Conservation (phyloP, 2,113 vertebrate species). For the Oryzias celebensis region DNA sequence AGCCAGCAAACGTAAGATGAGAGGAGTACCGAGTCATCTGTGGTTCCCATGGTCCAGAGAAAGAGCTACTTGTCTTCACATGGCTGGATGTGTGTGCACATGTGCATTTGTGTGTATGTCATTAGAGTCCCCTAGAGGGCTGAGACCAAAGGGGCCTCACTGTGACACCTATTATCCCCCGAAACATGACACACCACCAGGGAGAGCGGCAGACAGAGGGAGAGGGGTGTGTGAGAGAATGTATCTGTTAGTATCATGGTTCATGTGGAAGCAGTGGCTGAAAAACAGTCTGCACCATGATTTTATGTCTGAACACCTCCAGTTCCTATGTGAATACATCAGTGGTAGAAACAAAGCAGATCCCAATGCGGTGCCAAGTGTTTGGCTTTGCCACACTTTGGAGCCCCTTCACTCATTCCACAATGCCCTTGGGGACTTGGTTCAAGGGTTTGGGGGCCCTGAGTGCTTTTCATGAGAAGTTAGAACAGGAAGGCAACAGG, state of each 20-base stretch:
- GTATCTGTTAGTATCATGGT: constrained; percentile 13
- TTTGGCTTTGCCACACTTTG: constrained; percentile 64
- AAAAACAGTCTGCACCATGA: constrained; percentile 23
- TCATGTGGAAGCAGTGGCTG: constrained; percentile 19
- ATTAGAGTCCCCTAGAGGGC: constrained; percentile 58
- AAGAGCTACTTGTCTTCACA: constrained; percentile 70
- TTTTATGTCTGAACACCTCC: constrained; percentile 45
- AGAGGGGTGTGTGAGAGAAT: constrained; percentile 10
- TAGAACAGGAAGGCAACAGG: constrained; percentile 15
- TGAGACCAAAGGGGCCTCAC: constrained; percentile 67
- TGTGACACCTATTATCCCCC: constrained; percentile 67
- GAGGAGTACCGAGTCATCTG: constrained; percentile 51
- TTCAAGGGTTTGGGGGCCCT: constrained; percentile 32
- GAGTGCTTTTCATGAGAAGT: constrained; percentile 22
- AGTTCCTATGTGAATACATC: constrained; percentile 54
- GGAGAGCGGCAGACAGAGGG: constrained; percentile 61
- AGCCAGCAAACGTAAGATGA: constrained; percentile 42
- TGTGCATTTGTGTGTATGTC: constrained; percentile 45
- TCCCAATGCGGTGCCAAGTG: constrained; percentile 48
- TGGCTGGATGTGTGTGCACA: constrained; percentile 53
- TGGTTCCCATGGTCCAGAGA: constrained; percentile 76
- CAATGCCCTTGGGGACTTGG: constrained; percentile 42
- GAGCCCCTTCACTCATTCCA: constrained; percentile 63
- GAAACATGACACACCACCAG: constrained; percentile 75
- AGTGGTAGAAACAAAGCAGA: constrained; percentile 55